phyloP scores from a whole-genome alignment of 2,888 invertebrate species.

The Macrophya annulata region DNA sequence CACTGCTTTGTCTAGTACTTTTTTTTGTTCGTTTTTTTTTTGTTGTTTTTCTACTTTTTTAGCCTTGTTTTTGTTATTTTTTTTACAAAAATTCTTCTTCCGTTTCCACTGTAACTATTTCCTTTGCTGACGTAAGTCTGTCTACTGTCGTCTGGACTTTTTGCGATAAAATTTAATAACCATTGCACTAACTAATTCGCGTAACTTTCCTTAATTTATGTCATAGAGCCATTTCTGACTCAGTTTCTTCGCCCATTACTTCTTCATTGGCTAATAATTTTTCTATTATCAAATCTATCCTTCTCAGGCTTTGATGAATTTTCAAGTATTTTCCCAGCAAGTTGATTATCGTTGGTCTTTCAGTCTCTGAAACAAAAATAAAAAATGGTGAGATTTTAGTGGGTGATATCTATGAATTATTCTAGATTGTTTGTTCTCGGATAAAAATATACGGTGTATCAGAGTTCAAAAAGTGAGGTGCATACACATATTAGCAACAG shows the following conservation, averaged over 20 bases:
- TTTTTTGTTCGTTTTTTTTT: neutral
- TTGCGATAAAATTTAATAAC: neutral
- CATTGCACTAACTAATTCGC: neutral
- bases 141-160: neutral
- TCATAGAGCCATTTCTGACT: neutral
- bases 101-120: neutral
- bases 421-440: neutral
- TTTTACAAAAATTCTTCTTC: neutral
- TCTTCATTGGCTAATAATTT: conserved; percentile 12
- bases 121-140: neutral
- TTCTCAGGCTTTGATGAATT: neutral
- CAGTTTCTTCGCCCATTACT: neutral
- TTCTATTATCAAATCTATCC: neutral
- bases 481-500: neutral
- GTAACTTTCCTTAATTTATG: neutral
- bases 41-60: neutral
- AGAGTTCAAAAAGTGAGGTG: neutral
- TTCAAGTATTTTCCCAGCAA: neutral
- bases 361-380: conserved; percentile 10
- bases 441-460: neutral
- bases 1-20: conserved; percentile 16
- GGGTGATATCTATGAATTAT: neutral
- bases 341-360: neutral
- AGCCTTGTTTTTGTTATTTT: neutral
- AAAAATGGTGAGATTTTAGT: neutral